A percentile compares a stretch with the other conserved stretches of the same genome.
Conservation (phyloP, 2,888 invertebrate species). For the Stictocephala bisonia region DNA sequence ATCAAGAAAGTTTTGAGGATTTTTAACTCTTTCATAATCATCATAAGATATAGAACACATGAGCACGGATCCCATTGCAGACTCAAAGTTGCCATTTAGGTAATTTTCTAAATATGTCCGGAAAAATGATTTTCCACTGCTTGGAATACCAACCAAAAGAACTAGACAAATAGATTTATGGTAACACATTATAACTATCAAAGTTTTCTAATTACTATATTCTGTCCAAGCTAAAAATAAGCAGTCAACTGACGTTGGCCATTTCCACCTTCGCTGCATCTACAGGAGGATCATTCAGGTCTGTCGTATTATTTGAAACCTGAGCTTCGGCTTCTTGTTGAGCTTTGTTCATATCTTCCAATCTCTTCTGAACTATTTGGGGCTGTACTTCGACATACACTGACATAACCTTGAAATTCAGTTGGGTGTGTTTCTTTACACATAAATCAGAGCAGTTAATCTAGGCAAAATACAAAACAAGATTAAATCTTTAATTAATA, state of each 20-base stretch:
- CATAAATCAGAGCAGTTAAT: constrained; percentile 69
- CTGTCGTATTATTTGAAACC: background rate
- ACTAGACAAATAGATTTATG: constrained; percentile 52
- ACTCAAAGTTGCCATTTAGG: background rate
- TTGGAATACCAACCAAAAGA: constrained; percentile 61
- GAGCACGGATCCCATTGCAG: constrained; percentile 36
- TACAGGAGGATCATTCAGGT: constrained; percentile 4
- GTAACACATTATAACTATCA: background rate
- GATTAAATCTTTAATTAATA: background rate
- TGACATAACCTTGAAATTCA: constrained; percentile 72
- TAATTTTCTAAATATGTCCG: constrained; percentile 47
- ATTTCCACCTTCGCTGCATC: background rate
- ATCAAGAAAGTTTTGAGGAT: constrained; percentile 42
- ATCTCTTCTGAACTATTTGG: constrained; percentile 66
- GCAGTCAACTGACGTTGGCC: constrained; percentile 41
- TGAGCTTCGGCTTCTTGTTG: constrained; percentile 56
- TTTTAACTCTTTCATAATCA: constrained; percentile 50
- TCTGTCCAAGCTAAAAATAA: background rate
- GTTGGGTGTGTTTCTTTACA: constrained; percentile 70
- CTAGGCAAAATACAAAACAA: constrained; percentile 63
- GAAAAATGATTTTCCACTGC: constrained; percentile 61
- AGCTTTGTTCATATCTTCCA: constrained; percentile 66
- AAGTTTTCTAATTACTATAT: background rate
- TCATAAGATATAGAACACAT: constrained; percentile 58
- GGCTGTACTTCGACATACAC: constrained; percentile 72